A percentile compares a stretch with the other conserved stretches of the same genome.
Conservation (phyloP, 2,113 vertebrate genomes). For the Lophotis ruficrista region DNA sequence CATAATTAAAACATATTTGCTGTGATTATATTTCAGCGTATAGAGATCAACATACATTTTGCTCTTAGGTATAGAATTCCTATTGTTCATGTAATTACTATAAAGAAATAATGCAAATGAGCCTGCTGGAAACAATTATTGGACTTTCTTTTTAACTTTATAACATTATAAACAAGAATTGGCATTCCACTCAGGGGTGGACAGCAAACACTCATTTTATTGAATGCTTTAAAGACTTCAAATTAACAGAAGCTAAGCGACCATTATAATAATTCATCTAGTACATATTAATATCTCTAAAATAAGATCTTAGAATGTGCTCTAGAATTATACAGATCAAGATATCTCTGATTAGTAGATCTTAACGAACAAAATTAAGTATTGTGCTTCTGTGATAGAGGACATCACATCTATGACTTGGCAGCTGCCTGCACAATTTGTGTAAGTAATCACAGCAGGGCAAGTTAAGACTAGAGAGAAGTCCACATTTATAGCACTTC, state of each 20-base stretch:
- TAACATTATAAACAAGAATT: conserved; percentile 42
- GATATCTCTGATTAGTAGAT: neutral
- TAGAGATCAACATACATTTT: conserved; percentile 43
- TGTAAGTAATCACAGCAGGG: conserved; percentile 5
- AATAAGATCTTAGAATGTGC: neutral
- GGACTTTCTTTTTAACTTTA: conserved; percentile 19
- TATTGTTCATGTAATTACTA: conserved; percentile 40
- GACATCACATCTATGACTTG: neutral
- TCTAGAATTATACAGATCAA: neutral
- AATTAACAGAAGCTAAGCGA: conserved; percentile 9
- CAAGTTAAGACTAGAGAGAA: neutral
- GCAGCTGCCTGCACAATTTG: neutral
- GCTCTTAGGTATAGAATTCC: conserved; percentile 41
- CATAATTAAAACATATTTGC: conserved; percentile 34
- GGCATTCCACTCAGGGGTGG: conserved; percentile 11
- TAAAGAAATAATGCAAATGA: conserved; percentile 56
- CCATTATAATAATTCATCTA: neutral
- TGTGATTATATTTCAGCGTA: conserved; percentile 45
- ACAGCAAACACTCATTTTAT: conserved; percentile 22
- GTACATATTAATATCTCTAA: neutral
- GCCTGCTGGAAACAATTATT: conserved; percentile 32
- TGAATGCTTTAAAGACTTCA: conserved; percentile 19
- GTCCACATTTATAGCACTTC: neutral
- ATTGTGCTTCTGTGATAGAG: neutral
- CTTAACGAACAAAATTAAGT: neutral